Conservation (phyloP, 2,888 invertebrate species). For the Macrophya alboannulata region DNA sequence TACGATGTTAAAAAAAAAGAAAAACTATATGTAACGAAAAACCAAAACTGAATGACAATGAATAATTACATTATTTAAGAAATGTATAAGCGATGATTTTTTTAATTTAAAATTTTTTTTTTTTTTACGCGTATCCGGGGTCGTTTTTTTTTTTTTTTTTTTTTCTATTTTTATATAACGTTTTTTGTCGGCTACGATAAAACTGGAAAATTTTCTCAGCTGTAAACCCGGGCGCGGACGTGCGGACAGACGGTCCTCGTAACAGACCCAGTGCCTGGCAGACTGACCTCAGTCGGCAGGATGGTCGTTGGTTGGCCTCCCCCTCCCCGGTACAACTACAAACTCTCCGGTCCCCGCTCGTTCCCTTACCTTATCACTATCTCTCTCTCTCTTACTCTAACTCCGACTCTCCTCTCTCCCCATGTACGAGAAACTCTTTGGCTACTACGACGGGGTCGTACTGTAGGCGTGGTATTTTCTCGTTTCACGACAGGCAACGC, state of each 20-base stretch:
- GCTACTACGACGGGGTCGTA: slow-evolving; percentile 72
- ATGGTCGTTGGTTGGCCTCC: slow-evolving; percentile 76
- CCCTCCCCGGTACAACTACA: slow-evolving; percentile 62
- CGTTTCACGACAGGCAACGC: slow-evolving; percentile 22
- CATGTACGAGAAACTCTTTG: slow-evolving; percentile 59
- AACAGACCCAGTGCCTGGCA: slow-evolving; percentile 79
- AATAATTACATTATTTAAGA: too few relatives aligned
- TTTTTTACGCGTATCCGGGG: too few relatives aligned
- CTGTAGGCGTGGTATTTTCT: slow-evolving; percentile 67
- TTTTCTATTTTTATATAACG: neutral
- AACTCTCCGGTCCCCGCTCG: neutral
- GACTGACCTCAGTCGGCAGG: slow-evolving; percentile 78
- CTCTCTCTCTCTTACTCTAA: slow-evolving; percentile 31
- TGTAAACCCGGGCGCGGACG: slow-evolving; percentile 57
- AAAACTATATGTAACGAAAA: too few relatives aligned
- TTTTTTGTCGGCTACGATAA: neutral
- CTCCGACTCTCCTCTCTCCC: neutral
- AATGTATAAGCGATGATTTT: too few relatives aligned
- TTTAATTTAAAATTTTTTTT: too few relatives aligned
- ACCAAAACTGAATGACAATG: too few relatives aligned
- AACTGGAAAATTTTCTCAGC: slow-evolving; percentile 57
- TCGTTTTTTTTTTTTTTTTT: neutral
- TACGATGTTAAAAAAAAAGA: too few relatives aligned
- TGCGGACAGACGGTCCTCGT: slow-evolving; percentile 52
- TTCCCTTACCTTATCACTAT: neutral